Conservation (phyloP, 2,113 vertebrate genomes). For the Stegostoma tigrinum region DNA sequence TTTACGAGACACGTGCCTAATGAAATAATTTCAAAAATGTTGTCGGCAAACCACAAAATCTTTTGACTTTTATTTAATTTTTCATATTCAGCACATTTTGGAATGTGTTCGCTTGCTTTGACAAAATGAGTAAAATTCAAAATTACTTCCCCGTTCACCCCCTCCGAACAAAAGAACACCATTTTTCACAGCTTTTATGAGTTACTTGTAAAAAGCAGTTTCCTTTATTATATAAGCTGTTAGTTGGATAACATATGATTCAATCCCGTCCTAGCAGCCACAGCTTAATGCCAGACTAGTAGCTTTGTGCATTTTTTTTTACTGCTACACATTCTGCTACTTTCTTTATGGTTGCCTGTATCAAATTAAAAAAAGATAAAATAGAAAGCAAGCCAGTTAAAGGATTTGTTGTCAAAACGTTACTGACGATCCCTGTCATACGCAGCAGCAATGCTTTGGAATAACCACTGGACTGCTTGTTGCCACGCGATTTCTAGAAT, state of each 20-base stretch:
- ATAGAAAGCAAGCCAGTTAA: neutral
- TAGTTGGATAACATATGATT: slow-evolving; percentile 13
- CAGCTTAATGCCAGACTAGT: slow-evolving; percentile 17
- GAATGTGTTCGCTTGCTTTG: slow-evolving; percentile 14
- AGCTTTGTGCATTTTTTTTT: slow-evolving; percentile 27
- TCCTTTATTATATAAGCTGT: slow-evolving; percentile 26
- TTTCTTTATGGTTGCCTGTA: slow-evolving; percentile 23
- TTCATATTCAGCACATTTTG: neutral
- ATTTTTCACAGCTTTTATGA: slow-evolving; percentile 28
- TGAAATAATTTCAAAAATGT: neutral
- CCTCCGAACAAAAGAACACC: neutral
- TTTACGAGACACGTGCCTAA: neutral
- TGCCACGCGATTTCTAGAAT: neutral
- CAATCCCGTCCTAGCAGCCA: slow-evolving; percentile 13
- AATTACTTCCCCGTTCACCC: slow-evolving; percentile 3
- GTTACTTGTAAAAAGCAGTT: slow-evolving; percentile 29
- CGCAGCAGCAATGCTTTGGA: neutral
- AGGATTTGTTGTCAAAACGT: slow-evolving; percentile 1
- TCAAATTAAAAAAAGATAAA: slow-evolving; percentile 30
- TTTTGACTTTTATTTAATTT: neutral
- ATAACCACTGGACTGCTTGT: neutral
- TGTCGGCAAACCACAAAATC: neutral
- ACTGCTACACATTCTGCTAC: slow-evolving; percentile 17
- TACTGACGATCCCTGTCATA: neutral
- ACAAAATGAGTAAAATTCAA: neutral